Conservation (phyloP, 1,140 invertebrate genomes). For the Choristoneura fumiferana region DNA sequence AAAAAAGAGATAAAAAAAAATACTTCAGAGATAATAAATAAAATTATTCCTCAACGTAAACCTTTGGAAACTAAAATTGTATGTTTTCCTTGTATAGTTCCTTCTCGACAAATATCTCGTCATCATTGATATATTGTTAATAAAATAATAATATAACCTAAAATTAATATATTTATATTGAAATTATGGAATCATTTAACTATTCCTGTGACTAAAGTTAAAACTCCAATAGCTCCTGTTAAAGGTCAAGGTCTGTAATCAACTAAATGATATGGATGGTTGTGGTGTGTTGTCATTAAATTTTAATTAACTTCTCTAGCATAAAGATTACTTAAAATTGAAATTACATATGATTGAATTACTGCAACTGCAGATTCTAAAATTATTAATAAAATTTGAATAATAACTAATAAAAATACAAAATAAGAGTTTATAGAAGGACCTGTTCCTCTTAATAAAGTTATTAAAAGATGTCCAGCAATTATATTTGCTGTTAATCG, state of each 20-base stretch:
- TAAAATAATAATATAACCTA: conserved; percentile 67
- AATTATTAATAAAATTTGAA: conserved; percentile 76
- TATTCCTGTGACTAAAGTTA: conserved; percentile 68
- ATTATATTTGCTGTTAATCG: conserved; percentile 82
- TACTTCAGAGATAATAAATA: conserved; percentile 81
- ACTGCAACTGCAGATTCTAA: conserved; percentile 76
- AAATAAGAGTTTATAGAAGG: conserved; percentile 43
- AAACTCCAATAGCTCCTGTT: conserved; percentile 60
- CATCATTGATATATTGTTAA: conserved; percentile 81
- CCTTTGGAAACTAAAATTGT: conserved; percentile 68
- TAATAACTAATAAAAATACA: conserved; percentile 63
- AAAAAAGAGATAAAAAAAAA: conserved; percentile 83
- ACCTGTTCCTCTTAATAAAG: conserved; percentile 75
- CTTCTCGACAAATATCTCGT: conserved; percentile 81
- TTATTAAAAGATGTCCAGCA: conserved; percentile 81
- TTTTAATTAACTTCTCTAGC: conserved; percentile 76
- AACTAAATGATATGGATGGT: conserved; percentile 78
- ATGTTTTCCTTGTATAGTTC: conserved; percentile 79
- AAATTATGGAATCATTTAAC: conserved; percentile 76
- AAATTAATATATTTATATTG: conserved; percentile 64
- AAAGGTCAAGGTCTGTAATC: conserved; percentile 79
- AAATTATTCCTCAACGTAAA: conserved; percentile 52
- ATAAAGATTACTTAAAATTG: conserved; percentile 74
- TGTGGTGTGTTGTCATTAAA: conserved; percentile 56
- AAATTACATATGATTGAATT: conserved; percentile 80